Percentiles rank a stretch among this genome's conserved stretches.
Evolutionary conservation across 2,888 invertebrate species (phyloP).

Genomic region (Diaphora mendica): DNA sequence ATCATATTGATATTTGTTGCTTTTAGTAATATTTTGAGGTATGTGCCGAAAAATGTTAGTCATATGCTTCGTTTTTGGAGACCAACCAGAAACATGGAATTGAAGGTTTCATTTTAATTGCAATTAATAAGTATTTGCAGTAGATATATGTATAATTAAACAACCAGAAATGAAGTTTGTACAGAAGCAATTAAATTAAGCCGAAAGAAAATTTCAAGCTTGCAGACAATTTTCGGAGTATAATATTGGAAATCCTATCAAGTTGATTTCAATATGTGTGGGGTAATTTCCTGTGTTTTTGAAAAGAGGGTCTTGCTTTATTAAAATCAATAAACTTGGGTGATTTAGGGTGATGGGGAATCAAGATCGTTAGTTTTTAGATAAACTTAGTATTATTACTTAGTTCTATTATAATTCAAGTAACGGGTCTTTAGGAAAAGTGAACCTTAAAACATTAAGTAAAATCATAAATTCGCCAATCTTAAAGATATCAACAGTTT

Average conservation of each 20-base stretch:
- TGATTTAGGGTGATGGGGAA: neutral
- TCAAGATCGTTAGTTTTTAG: neutral
- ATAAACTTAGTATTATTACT: too few relatives aligned
- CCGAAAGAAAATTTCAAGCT: neutral
- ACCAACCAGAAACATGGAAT: too few relatives aligned
- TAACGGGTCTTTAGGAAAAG: neutral
- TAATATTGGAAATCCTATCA: neutral
- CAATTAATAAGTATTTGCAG: neutral
- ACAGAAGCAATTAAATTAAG: neutral
- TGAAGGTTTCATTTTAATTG: neutral
- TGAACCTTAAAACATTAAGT: too few relatives aligned
- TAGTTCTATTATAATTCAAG: neutral
- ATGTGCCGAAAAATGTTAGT: too few relatives aligned
- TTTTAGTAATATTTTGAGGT: too few relatives aligned
- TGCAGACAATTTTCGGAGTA: neutral
- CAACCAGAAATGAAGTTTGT: neutral
- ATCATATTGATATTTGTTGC: too few relatives aligned
- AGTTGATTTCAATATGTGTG: neutral
- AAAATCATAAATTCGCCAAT: neutral
- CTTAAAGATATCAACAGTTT: neutral
- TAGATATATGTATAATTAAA: neutral
- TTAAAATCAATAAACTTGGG: neutral
- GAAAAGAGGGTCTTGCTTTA: neutral
- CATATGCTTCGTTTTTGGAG: too few relatives aligned
- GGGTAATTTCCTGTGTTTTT: neutral